Evolutionary conservation across 2,113 vertebrate species (phyloP).

Genomic region (Syrmaticus mikado): DNA sequence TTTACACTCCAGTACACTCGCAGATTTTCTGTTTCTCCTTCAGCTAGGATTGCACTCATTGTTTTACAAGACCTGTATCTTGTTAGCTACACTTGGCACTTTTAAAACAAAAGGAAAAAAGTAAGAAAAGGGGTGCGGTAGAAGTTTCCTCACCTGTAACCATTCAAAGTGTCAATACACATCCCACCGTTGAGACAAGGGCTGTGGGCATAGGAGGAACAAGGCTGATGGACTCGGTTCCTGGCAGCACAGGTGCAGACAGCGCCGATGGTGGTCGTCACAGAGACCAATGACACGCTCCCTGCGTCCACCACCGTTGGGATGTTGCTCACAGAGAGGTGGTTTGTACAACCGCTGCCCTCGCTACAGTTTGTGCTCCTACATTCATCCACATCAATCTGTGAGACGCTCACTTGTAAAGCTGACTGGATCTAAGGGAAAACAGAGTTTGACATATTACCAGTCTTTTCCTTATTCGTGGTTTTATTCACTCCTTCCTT

Average conservation of each 20-base stretch:
- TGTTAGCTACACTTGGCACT: background rate
- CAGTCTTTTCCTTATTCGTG: background rate
- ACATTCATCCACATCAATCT: conserved; percentile 85
- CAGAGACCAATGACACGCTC: conserved; percentile 79
- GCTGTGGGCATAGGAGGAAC: conserved; percentile 80
- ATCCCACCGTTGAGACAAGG: conserved; percentile 87
- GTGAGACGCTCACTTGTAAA: conserved; percentile 81
- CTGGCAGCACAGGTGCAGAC: conserved; percentile 78
- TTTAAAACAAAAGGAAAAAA: accelerated
- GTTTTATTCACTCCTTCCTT: background rate
- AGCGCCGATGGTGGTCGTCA: conserved; percentile 68
- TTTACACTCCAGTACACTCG: background rate
- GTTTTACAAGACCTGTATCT: background rate
- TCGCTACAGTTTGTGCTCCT: conserved; percentile 73
- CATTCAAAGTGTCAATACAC: conserved; percentile 83
- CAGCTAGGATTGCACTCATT: background rate
- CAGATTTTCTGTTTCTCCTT: background rate
- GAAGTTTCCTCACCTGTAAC: conserved; percentile 84
- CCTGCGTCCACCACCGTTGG: conserved; percentile 82
- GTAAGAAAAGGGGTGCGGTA: accelerated
- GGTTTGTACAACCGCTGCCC: conserved; percentile 70
- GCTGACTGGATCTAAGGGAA: conserved; percentile 82
- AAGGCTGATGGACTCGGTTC: conserved; percentile 82
- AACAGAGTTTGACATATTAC: background rate
- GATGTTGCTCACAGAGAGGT: conserved; percentile 73